These are phyloP conservation scores for Haemorhous mexicanus DNA, from an alignment of 2,113 vertebrate species.

Conservation along the genomic window DNA sequence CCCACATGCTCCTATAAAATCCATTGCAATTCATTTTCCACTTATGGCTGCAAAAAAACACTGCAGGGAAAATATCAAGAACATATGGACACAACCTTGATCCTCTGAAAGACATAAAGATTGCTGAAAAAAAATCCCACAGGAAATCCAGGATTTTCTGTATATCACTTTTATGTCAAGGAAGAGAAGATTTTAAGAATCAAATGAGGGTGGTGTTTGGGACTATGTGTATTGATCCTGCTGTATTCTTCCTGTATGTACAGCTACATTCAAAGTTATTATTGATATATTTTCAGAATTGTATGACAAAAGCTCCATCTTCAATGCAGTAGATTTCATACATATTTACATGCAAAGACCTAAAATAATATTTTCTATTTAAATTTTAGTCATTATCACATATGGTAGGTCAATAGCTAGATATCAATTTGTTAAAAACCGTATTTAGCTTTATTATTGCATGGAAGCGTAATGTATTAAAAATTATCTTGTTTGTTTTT, in stretches of 20 bases:
- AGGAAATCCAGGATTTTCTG: not conserved
- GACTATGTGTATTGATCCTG: not conserved
- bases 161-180: not conserved
- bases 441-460: not conserved
- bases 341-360: not conserved
- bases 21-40: constrained; percentile 16
- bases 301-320: not conserved
- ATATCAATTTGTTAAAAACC: not conserved
- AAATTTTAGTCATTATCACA: not conserved
- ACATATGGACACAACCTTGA: not conserved
- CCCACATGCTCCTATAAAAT: constrained; percentile 32
- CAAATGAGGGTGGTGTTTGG: not conserved
- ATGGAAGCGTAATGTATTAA: not conserved
- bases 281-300: not conserved
- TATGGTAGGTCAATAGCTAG: not conserved
- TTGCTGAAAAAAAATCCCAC: not conserved
- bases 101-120: not conserved
- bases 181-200: not conserved
- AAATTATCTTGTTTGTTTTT: not conserved
- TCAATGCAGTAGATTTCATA: not conserved
- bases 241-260: not conserved
- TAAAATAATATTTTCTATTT: not conserved
- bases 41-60: not conserved
- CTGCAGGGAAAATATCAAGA: not conserved
- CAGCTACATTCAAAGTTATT: not conserved